phyloP scores from a whole-genome alignment of 1,140 invertebrate genomes.

The Ditylenchus dipsaci region DNA sequence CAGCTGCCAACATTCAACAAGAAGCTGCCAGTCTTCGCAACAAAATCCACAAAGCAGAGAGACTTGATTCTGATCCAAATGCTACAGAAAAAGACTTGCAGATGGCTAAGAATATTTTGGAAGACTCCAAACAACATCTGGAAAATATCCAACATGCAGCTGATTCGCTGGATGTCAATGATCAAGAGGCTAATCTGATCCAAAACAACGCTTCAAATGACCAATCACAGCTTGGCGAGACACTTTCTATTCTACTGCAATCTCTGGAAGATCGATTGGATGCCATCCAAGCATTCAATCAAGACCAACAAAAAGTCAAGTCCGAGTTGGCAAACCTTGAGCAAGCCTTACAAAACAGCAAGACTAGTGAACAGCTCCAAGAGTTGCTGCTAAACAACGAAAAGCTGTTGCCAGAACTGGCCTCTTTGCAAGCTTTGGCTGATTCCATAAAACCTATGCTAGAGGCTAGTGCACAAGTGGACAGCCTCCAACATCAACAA shows the following conservation, averaged over 20 bases:
- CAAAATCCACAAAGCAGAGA: conserved; percentile 11
- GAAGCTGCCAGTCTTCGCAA: not conserved
- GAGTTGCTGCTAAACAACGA: not conserved
- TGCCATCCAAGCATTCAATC: not conserved
- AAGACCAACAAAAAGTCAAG: not conserved
- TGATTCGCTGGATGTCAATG: conserved; percentile 17
- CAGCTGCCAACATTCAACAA: not conserved
- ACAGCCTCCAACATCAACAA: not conserved
- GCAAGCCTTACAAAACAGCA: not conserved
- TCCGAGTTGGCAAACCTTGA: not conserved
- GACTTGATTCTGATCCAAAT: conserved; percentile 17
- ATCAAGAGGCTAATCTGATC: not conserved
- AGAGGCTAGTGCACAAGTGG: not conserved
- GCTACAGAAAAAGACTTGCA: conserved; percentile 12
- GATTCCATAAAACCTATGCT: not conserved
- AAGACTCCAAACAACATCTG: conserved; percentile 22
- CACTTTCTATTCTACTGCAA: conserved; percentile 24
- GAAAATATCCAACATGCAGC: conserved; percentile 41
- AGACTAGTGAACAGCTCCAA: not conserved
- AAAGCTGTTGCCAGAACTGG: not conserved
- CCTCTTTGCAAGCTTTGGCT: not conserved
- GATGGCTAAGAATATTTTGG: conserved; percentile 22
- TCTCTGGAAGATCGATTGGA: conserved; percentile 35
- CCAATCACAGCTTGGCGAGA: not conserved
- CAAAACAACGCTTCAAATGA: conserved; percentile 7